These are phyloP conservation scores for Odontophorus gujanensis DNA, from an alignment of 2,113 vertebrate species.

Conservation along the genomic window DNA sequence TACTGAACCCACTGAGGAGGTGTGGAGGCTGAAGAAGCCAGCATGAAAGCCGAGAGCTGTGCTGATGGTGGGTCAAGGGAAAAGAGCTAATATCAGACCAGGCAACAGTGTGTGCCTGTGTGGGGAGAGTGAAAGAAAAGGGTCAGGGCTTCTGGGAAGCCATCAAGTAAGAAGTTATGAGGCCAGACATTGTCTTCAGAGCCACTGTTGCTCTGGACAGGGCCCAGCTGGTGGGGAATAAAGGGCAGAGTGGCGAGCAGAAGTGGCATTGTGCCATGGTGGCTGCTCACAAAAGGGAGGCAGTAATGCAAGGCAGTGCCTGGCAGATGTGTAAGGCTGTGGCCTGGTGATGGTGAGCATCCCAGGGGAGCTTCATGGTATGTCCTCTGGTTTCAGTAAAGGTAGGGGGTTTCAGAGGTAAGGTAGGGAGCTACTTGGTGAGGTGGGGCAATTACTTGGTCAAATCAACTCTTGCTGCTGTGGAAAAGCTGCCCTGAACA, in stretches of 20 bases:
- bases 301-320: not conserved
- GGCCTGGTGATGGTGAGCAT: not conserved
- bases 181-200: not conserved
- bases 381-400: not conserved
- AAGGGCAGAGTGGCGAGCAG: not conserved
- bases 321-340: not conserved
- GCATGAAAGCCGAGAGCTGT: not conserved
- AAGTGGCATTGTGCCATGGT: not conserved
- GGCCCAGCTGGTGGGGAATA: not conserved
- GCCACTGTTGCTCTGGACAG: not conserved
- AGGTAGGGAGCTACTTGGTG: not conserved
- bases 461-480: not conserved
- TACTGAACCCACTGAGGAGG: not conserved
- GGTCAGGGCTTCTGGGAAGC: not conserved
- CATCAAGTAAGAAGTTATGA: not conserved
- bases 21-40: not conserved
- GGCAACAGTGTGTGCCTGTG: not conserved
- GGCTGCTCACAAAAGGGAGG: not conserved
- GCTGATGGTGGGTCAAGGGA: not conserved
- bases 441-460: not conserved
- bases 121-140: rapidly evolving
- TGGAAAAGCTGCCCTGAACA: not conserved
- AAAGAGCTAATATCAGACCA: not conserved
- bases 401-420: not conserved
- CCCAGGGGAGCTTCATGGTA: not conserved